Evolutionary conservation across 2,113 vertebrate species (phyloP).

Genomic region (Crotalus helleri): DNA sequence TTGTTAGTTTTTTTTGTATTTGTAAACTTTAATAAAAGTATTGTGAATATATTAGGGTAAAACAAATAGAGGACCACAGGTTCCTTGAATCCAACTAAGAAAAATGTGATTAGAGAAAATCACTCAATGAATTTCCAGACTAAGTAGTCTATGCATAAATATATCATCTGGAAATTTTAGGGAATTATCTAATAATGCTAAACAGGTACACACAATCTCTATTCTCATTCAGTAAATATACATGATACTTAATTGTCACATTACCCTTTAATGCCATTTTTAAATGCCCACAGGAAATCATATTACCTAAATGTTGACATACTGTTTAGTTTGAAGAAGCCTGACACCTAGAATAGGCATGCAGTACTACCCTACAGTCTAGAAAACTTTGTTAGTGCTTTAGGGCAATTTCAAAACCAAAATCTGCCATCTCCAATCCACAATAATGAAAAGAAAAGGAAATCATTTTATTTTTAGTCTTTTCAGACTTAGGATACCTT

Average conservation of each 20-base stretch:
- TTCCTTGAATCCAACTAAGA: too few relatives aligned
- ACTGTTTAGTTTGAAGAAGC: neutral
- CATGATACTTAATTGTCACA: neutral
- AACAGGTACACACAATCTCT: neutral
- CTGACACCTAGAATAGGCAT: neutral
- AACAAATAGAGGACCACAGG: too few relatives aligned
- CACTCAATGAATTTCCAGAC: neutral
- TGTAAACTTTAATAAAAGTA: neutral
- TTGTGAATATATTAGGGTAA: too few relatives aligned
- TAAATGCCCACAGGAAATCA: neutral
- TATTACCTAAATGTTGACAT: neutral
- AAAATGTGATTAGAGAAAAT: too few relatives aligned
- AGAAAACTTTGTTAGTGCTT: neutral
- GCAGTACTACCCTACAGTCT: neutral
- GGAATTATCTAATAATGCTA: neutral
- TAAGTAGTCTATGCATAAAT: neutral
- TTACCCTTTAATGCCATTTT: neutral
- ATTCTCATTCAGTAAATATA: neutral
- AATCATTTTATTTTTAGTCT: neutral
- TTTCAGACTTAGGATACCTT: neutral
- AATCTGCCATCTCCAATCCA: neutral
- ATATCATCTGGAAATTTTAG: neutral
- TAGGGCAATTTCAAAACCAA: neutral
- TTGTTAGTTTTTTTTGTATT: neutral
- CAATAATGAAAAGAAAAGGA: neutral